phyloP scores from a whole-genome alignment of 1,140 invertebrate species.

The Diuraphis noxia region DNA sequence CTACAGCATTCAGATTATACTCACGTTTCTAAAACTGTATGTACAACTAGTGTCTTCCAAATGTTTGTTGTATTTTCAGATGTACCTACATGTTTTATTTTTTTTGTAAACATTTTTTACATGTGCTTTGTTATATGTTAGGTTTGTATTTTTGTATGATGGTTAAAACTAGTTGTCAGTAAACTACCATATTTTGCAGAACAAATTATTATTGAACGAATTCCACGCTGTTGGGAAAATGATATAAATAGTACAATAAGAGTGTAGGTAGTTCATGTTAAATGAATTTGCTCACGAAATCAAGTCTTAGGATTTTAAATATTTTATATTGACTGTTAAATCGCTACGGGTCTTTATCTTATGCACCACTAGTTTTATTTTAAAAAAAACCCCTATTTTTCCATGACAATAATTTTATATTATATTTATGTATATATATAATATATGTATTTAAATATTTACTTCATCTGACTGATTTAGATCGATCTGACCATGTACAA shows the following conservation, averaged over 20 bases:
- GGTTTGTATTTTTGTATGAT: constrained; percentile 36
- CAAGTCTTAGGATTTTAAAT: constrained; percentile 22
- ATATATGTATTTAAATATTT: constrained; percentile 33
- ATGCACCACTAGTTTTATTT: constrained; percentile 17
- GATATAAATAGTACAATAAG: constrained; percentile 33
- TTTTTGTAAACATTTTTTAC: constrained; percentile 20
- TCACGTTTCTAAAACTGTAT: not conserved
- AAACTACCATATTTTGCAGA: constrained; percentile 23
- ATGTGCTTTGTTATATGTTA: constrained; percentile 51
- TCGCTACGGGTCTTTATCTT: constrained; percentile 46
- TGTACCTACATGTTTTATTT: constrained; percentile 25
- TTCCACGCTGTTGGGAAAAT: not conserved
- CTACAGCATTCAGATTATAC: constrained; percentile 17
- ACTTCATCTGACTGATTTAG: constrained; percentile 47
- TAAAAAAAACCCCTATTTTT: constrained; percentile 7
- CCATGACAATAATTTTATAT: constrained; percentile 48
- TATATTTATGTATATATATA: constrained; percentile 17
- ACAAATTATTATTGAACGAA: constrained; percentile 33
- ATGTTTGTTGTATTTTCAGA: constrained; percentile 45
- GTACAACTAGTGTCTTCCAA: constrained; percentile 49
- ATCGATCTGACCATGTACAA: constrained; percentile 53
- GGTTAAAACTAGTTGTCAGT: constrained; percentile 4
- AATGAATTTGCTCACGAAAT: constrained; percentile 34
- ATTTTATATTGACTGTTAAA: constrained; percentile 36
- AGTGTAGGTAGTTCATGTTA: constrained; percentile 26